Evolutionary conservation across 2,797 vertebrate species (phyloP).

Genomic region (Poeciliopsis paucimaculata): DNA sequence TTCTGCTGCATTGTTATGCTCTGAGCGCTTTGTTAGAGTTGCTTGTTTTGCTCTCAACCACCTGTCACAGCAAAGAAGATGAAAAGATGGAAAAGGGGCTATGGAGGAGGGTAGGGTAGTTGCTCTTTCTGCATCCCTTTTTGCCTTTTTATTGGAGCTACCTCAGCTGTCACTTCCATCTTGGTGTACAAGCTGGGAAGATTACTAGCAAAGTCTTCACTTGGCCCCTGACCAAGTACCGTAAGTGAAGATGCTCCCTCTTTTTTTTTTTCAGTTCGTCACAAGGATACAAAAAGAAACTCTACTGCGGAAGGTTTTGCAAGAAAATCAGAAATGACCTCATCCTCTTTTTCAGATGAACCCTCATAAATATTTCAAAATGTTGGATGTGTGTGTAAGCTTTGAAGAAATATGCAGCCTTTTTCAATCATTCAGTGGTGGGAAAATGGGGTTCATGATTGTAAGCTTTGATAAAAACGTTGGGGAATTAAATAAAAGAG

Average conservation of each 20-base stretch:
- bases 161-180: conserved; percentile 25
- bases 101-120: conserved; percentile 29
- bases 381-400: conserved; percentile 57
- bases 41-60: conserved; percentile 64
- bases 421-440: conserved; percentile 45
- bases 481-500: conserved; percentile 52
- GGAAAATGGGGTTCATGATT: conserved; percentile 40
- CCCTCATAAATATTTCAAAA: conserved; percentile 71
- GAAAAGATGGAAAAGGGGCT: conserved; percentile 46
- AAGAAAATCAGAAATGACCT: conserved; percentile 56
- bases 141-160: conserved; percentile 33
- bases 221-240: conserved; percentile 31
- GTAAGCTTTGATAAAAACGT: conserved; percentile 39
- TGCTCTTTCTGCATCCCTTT: conserved; percentile 27
- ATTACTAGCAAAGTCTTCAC: conserved; percentile 47
- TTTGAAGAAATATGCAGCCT: conserved; percentile 65
- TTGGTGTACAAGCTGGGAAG: conserved; percentile 17
- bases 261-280: not conserved
- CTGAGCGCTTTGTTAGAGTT: conserved; percentile 63
- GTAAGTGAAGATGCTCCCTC: conserved; percentile 10
- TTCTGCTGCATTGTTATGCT: conserved; percentile 60
- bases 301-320: conserved; percentile 25
- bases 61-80: conserved; percentile 55
- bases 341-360: conserved; percentile 64
- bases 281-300: conserved; percentile 20